Evolutionary conservation across 2,113 vertebrate species (phyloP), one percentile per base, ranked within the genome.

Genomic region (Crotalus tigris): DNA sequence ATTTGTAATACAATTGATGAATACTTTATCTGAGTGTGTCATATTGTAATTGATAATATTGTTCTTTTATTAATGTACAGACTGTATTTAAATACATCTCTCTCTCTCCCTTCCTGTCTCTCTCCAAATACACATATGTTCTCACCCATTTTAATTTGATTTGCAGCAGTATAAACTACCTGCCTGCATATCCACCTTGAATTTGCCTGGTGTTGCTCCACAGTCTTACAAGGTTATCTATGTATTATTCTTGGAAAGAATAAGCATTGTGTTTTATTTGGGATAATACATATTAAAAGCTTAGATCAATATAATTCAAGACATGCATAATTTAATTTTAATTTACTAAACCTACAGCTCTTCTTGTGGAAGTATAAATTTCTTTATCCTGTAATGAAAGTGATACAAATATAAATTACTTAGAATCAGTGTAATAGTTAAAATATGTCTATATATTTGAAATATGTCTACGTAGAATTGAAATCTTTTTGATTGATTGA

Each of bases 1-100:
- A 58, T 94, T 96, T 96, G 95, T 61, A 94, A 96, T 93, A 46
- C 46, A 93, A 3, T 94, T 69, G 94, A 87, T 94, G 89, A 88
- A 96, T 94, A 87, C 39, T 51, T 93, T 93, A 55, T 24, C 51
- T 89, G 64, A 91, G 95, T 87, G 55, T 85, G 85, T 33, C 61
- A 90, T 11, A 85, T 85, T 64, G 39, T 88, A 88, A 90, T 0
- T 94, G 85, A 85, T 90, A 55, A 54, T 93, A 39, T 94, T 96
- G 95, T 59, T 81, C 89, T 85, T 95, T 95, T 93, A 69, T 58
- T 91, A 61, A 92, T 94, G n/a, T 86, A 59, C 88, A 90, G 44
- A 69, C 8, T 81, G 53, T 91, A n/a, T 88, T 95, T 93, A 90
- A 91, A 64, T 61, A 33, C 53, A 33, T 33, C 29, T 33, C 69